Evolutionary conservation across 2,797 vertebrate genomes (phyloP).

Genomic region (Chiroxiphia lanceolata): DNA sequence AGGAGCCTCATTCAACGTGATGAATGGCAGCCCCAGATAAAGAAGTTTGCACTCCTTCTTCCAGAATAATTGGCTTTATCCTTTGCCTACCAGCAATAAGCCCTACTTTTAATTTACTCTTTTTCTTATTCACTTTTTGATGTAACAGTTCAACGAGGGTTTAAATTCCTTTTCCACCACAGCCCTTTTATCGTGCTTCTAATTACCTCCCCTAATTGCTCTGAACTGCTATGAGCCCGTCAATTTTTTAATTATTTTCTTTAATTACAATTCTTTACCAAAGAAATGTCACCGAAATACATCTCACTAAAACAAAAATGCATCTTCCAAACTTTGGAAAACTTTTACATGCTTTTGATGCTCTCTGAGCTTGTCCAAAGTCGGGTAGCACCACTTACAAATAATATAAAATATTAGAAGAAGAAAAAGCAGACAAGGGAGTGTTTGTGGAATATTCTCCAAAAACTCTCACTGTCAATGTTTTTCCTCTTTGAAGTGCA

Average conservation of each 20-base stretch:
- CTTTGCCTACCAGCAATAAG: constrained; percentile 63
- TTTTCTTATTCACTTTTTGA: constrained; percentile 70
- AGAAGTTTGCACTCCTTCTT: background rate
- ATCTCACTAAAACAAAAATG: constrained; percentile 28
- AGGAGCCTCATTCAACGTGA: background rate
- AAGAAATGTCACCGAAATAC: constrained; percentile 38
- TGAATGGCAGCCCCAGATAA: constrained; percentile 47
- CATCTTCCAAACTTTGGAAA: background rate
- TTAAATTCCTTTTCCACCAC: constrained; percentile 70
- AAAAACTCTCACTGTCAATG: background rate
- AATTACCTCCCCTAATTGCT: constrained; percentile 77
- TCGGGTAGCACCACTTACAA: fast-evolving
- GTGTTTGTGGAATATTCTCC: background rate
- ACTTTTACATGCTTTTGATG: background rate
- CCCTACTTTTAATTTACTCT: constrained; percentile 63
- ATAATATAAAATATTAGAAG: background rate
- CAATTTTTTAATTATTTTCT: constrained; percentile 67
- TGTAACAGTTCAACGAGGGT: constrained; percentile 67
- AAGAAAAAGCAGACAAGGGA: background rate
- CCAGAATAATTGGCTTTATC: constrained; percentile 60
- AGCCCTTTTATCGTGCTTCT: constrained; percentile 72
- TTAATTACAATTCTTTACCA: constrained; percentile 69
- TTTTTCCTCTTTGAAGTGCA: background rate
- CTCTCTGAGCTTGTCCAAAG: background rate
- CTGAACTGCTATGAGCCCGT: constrained; percentile 51